Evolutionary conservation across 2,888 invertebrate genomes (phyloP), one percentile per base, ranked within the genome.

Genomic region (Horisme vitalbata): DNA sequence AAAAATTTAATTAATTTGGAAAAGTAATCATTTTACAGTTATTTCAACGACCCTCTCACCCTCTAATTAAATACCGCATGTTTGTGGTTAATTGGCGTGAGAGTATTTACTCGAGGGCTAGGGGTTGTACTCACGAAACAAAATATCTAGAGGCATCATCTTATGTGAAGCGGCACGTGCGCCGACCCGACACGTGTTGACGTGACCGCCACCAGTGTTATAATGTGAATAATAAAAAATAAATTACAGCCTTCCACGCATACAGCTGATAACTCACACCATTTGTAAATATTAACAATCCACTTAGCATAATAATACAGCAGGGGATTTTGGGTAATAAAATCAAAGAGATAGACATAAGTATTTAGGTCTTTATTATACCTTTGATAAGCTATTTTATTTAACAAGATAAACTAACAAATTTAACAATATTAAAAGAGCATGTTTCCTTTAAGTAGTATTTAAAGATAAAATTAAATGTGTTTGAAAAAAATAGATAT

Each of bases 151-250:
- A 57, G 56, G 60, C 62, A 63, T 63, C 59, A 71, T 71, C 65
- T 59, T 61, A 61, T 61, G 60, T 56, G 52, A 62, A 70, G 61
- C 58, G 69, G 65, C 71, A 69, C 70, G 71, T 70, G 75, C 61
- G 65, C 37, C 37, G 9, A 32, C 32, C 47, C 50, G 62, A 59
- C 79, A 71, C 73, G 75, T 75, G 79, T 65, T 65, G 53, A 55
- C 59, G 64, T 61, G 66, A 67, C 66, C 68, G 61, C 64, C 52
- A 47, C 58, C 56, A 33, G 38, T 39, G 36, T 46, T 55, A 65
- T 71, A 62, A 54, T 68, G 65, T 74, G 70, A 73, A 74, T 73
- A 75, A 26, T 74, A 71, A 74, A 72, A 65, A 65, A 65, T 61
- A 64, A 67, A 65, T 55, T 57, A 67, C 56, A 53, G 45, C 45